These are phyloP conservation scores for Polypedilum pembai DNA, from an alignment of 1,140 invertebrate species.

Conservation along the genomic window DNA sequence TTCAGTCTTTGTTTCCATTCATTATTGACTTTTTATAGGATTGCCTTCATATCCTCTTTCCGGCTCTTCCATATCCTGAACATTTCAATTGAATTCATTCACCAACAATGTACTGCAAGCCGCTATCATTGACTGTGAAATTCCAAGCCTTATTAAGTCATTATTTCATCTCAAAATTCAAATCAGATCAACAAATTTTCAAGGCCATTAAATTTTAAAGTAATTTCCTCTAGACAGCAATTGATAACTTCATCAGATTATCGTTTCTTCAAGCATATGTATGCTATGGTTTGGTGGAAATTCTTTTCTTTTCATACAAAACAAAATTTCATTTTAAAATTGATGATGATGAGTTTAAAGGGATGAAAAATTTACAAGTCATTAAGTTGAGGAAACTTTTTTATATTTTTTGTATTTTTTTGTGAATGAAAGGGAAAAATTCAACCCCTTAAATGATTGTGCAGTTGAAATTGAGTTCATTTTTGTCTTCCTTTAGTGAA, in stretches of 20 bases:
- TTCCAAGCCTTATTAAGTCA: conserved; percentile 24
- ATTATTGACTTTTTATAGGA: conserved; percentile 19
- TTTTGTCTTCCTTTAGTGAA: not conserved
- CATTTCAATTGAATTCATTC: conserved; percentile 4
- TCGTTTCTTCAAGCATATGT: not conserved
- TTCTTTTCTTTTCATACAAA: not conserved
- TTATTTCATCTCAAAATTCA: not conserved
- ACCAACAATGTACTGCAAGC: not conserved
- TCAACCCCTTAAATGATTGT: no score
- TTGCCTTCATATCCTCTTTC: conserved; percentile 25
- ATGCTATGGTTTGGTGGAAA: not conserved
- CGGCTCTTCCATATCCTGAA: not conserved
- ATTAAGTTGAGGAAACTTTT: conserved; percentile 25
- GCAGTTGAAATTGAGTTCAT: no score
- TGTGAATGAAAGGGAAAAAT: no score
- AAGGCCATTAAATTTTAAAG: conserved; percentile 27
- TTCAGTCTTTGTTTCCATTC: not conserved
- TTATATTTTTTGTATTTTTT: not conserved
- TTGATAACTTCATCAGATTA: conserved; percentile 20
- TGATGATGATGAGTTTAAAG: not conserved
- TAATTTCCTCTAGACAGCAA: not conserved
- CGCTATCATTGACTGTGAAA: not conserved
- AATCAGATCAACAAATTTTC: conserved; percentile 18
- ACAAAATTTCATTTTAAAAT: not conserved
- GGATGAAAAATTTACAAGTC: conserved; percentile 24